Evolutionary conservation across 2,888 invertebrate genomes (phyloP), one percentile per base, ranked within the genome.

Genomic region (Notodonta dromedarius): DNA sequence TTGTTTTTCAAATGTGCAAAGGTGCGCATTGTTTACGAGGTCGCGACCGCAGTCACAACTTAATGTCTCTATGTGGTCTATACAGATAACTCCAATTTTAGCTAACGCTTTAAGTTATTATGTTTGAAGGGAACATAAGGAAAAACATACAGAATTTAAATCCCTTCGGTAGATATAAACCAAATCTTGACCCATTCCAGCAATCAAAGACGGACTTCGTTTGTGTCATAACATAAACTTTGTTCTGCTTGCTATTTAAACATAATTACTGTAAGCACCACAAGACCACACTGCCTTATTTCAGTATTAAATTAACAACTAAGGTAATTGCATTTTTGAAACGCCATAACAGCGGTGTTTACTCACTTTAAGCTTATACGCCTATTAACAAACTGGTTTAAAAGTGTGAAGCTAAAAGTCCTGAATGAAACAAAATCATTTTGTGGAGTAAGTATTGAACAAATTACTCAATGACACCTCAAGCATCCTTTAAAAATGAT

Each of bases 21-120:
- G 86, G 86, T 89, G 87, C 76, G 69, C 60, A 72, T 67, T 69
- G 70, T 88, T 88, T 86, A 86, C 73, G 84, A 77, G 71, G 57
- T 57, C 52, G 14, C 58, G 63, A 85, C 88, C 87, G 70, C 89
- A 87, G 67, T 60, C 65, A 40, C 57, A 40, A 59, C 65, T 70
- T 79, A 79, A 84, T 81, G 76, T 83, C 82, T 85, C 80, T 78
- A 82, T 83, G 85, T 70, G 82, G 83, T 84, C 68, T 75, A 70
- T 72, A 79, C 78, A 78, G 77, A 83, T 60, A 59, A 70, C 62
- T 67, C 58, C 60, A 72, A 69, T 71, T 73, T 81, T 70, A 76
- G 64, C 72, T 74, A 76, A 77, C 71, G 65, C n/a, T 32, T 35
- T 12, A 35, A 12, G 35, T 46, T 46, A 46, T 46, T 4, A 5